Evolutionary conservation across 2,888 invertebrate species (phyloP).

Genomic region (Habroteleia sp.): DNA sequence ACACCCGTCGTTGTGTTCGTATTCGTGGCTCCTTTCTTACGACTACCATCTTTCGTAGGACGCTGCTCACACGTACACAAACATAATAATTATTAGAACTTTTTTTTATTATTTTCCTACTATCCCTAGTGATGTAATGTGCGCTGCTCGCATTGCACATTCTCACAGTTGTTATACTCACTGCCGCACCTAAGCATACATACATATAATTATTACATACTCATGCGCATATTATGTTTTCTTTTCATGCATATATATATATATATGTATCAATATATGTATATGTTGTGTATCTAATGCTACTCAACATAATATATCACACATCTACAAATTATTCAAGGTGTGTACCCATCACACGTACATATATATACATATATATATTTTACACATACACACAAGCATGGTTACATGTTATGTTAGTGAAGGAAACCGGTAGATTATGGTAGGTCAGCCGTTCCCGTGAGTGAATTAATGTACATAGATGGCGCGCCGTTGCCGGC

Average conservation of each 20-base stretch:
- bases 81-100: conserved; percentile 66
- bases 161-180: conserved; percentile 80
- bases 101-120: conserved; percentile 61
- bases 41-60: conserved; percentile 72
- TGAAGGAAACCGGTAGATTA: conserved; percentile 80
- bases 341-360: conserved; percentile 66
- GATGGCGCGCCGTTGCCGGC: conserved; percentile 81
- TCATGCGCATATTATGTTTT: conserved; percentile 76
- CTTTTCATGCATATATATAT: conserved; percentile 69
- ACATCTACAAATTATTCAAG: conserved; percentile 56
- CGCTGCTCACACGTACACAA: conserved; percentile 68
- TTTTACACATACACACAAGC: conserved; percentile 72
- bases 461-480: conserved; percentile 81
- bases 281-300: conserved; percentile 69
- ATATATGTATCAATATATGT: conserved; percentile 67
- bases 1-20: conserved; percentile 71
- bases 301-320: conserved; percentile 65
- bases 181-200: conserved; percentile 80
- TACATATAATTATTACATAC: conserved; percentile 79
- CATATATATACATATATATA: conserved; percentile 68
- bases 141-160: conserved; percentile 61
- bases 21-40: conserved; percentile 68
- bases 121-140: conserved; percentile 63
- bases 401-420: conserved; percentile 78
- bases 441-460: conserved; percentile 80